phyloP scores from a whole-genome alignment of 2,113 vertebrate genomes.

The Gnathonemus echidnorhynchus region DNA sequence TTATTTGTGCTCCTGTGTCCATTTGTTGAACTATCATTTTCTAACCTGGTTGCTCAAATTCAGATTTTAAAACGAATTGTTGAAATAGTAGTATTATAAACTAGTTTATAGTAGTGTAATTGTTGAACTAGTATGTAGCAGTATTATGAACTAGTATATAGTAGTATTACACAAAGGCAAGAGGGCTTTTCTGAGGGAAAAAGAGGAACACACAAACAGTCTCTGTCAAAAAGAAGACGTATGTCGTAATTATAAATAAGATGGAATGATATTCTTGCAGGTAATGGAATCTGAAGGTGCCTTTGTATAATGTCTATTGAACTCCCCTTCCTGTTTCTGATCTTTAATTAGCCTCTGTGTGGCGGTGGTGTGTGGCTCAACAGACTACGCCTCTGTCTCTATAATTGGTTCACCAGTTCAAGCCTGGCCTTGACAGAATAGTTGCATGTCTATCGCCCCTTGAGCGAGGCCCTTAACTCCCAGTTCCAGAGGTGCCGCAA shows the following conservation, averaged over 20 bases:
- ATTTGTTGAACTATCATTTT: not conserved
- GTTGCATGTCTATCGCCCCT: not conserved
- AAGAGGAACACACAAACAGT: not conserved
- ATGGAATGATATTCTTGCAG: too few relatives aligned
- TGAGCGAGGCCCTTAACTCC: not conserved
- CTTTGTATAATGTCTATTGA: too few relatives aligned
- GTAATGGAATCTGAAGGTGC: too few relatives aligned
- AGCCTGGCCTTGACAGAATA: not conserved
- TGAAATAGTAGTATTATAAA: too few relatives aligned
- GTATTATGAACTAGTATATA: not conserved
- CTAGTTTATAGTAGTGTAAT: too few relatives aligned
- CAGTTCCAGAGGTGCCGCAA: not conserved
- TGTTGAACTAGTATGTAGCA: too few relatives aligned
- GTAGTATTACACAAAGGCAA: not conserved
- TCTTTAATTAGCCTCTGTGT: not conserved
- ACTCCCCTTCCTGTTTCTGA: not conserved
- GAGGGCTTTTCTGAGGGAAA: not conserved
- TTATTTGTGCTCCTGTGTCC: slow-evolving; percentile 31
- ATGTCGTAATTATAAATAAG: not conserved
- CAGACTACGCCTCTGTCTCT: not conserved
- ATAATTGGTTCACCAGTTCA: not conserved
- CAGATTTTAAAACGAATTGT: not conserved
- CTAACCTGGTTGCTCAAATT: not conserved
- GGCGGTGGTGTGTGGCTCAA: not conserved
- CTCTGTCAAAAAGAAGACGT: not conserved